A percentile compares a stretch with the other conserved stretches of the same genome.
Evolutionary conservation across 2,113 vertebrate genomes (phyloP).

Genomic region (Castor canadensis): DNA sequence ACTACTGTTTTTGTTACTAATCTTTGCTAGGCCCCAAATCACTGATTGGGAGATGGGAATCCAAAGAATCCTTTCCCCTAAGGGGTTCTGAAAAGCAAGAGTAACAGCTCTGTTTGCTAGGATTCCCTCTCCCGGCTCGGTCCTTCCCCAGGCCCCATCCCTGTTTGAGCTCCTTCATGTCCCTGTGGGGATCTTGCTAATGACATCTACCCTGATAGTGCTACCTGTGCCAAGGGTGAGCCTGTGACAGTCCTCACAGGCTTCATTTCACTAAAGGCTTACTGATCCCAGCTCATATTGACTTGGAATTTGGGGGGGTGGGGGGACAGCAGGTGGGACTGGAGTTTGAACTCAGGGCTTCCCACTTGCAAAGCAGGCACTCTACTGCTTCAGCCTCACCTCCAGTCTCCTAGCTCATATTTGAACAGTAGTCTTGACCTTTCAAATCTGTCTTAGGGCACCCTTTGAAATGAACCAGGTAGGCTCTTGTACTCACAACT

Average conservation of each 20-base stretch:
- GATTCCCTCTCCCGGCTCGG: not conserved
- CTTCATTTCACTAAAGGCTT: not conserved
- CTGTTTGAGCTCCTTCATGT: not conserved
- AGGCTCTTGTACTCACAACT: not conserved
- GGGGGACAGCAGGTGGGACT: too few relatives aligned
- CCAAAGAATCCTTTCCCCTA: not conserved
- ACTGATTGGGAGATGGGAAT: not conserved
- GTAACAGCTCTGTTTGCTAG: not conserved
- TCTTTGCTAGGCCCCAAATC: not conserved
- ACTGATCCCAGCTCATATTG: not conserved
- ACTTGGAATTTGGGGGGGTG: too few relatives aligned
- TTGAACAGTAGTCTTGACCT: not conserved
- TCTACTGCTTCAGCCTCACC: too few relatives aligned
- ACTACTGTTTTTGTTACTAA: not conserved
- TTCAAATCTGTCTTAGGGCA: not conserved
- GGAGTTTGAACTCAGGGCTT: too few relatives aligned
- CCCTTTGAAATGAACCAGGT: not conserved
- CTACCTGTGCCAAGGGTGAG: not conserved
- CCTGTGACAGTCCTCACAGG: not conserved
- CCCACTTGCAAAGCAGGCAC: too few relatives aligned
- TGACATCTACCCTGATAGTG: not conserved
- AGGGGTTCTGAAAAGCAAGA: not conserved
- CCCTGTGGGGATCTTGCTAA: not conserved
- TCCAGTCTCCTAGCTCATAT: not conserved
- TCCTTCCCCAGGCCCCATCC: not conserved